Conservation (phyloP, 2,888 invertebrate genomes). For the Orgyia antiqua region DNA sequence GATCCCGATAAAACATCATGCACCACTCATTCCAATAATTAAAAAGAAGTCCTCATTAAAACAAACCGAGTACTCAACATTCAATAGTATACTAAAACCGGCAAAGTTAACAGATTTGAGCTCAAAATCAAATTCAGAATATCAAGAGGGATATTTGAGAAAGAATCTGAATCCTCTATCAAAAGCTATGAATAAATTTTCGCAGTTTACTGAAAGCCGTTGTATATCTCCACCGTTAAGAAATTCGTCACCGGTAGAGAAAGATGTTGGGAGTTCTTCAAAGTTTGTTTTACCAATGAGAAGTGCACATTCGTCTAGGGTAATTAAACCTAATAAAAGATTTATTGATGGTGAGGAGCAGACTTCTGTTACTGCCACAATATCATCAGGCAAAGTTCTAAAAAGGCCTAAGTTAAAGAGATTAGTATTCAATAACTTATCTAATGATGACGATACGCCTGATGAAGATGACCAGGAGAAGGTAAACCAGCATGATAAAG, state of each 20-base stretch:
- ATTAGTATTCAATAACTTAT: conserved; percentile 64
- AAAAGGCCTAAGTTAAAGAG: conserved; percentile 72
- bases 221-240: conserved; percentile 69
- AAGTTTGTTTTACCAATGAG: conserved; percentile 88
- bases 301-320: conserved; percentile 90
- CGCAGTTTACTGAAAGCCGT: conserved; percentile 64
- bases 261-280: conserved; percentile 47
- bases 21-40: conserved; percentile 80
- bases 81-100: conserved; percentile 79
- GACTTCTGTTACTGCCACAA: conserved; percentile 37
- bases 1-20: conserved; percentile 77
- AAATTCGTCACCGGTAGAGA: conserved; percentile 57
- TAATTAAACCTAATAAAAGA: conserved; percentile 92
- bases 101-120: conserved; percentile 80
- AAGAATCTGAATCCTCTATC: conserved; percentile 69
- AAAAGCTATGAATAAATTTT: conserved; percentile 68
- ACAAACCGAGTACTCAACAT: conserved; percentile 75
- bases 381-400: conserved; percentile 60
- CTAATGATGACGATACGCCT: conserved; percentile 48
- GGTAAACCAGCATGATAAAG: conserved; percentile 47
- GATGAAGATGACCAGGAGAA: conserved; percentile 52
- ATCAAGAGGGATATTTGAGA: conserved; percentile 67
- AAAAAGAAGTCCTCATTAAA: conserved; percentile 80
- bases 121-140: conserved; percentile 74
- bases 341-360: conserved; percentile 84